Evolutionary conservation across 2,113 vertebrate species (phyloP).

Genomic region (Beaufortia kweichowensis): DNA sequence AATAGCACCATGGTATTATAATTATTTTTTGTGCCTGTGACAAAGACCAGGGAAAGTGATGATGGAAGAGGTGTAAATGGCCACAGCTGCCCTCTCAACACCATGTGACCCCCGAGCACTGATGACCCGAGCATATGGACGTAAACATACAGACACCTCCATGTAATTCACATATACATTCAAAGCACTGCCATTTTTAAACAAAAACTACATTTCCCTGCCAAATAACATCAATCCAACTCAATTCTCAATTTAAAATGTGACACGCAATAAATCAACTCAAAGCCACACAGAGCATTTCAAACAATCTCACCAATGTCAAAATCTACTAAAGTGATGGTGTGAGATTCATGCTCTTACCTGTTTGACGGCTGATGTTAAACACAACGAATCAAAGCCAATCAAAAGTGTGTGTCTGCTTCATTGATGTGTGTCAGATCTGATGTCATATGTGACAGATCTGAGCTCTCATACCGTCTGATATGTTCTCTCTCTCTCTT

Average conservation of each 20-base stretch:
- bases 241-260: neutral
- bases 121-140: slow-evolving; percentile 29
- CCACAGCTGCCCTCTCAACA: slow-evolving; percentile 46
- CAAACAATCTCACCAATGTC: slow-evolving; percentile 27
- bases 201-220: neutral
- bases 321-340: neutral
- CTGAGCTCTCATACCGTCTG: slow-evolving; percentile 12
- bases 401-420: slow-evolving; percentile 25
- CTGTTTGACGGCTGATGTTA: slow-evolving; percentile 14
- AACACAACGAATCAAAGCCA: slow-evolving; percentile 11
- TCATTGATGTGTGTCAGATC: slow-evolving; percentile 37
- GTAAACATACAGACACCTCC: neutral
- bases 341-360: slow-evolving; percentile 33
- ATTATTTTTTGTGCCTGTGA: neutral
- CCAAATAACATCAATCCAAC: neutral
- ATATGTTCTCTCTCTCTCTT: slow-evolving; percentile 22
- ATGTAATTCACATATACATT: neutral
- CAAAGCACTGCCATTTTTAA: slow-evolving; percentile 4
- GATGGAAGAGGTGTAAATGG: no score
- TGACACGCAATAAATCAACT: neutral
- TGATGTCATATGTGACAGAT: slow-evolving; percentile 26
- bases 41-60: neutral
- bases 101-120: slow-evolving; percentile 27
- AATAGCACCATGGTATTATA: no score
- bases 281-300: slow-evolving; percentile 6